A percentile compares a stretch with the other conserved stretches of the same genome.
These are phyloP conservation scores for Coregonus clupeaformis DNA, from an alignment of 2,113 vertebrate species.

Conservation along the genomic window DNA sequence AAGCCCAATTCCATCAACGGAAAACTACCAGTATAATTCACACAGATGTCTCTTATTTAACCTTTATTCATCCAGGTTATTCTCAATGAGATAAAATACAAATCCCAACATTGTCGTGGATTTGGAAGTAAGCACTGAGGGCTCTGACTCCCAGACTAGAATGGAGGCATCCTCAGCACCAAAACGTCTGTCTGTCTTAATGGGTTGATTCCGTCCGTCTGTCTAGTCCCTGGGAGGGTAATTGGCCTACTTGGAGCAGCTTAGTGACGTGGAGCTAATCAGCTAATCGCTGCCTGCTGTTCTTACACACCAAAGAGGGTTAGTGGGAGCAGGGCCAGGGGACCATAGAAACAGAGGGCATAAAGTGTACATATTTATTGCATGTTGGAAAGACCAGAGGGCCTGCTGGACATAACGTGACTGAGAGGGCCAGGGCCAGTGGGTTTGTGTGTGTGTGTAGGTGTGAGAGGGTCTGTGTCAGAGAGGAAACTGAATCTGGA, in stretches of 20 bases:
- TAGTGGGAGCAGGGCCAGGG: neutral
- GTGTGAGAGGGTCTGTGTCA: neutral
- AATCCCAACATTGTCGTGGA: too few relatives aligned
- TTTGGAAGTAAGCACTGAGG: too few relatives aligned
- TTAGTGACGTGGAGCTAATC: conserved; percentile 38
- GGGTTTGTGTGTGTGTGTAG: neutral
- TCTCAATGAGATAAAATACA: neutral
- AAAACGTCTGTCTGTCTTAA: conserved; percentile 5
- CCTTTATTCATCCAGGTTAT: neutral
- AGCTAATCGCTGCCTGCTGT: conserved; percentile 33
- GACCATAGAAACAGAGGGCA: neutral
- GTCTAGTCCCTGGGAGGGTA: conserved; percentile 15
- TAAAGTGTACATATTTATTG: neutral
- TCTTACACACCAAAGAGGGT: conserved; percentile 11
- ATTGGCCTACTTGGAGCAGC: conserved; percentile 23
- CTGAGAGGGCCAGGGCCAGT: neutral
- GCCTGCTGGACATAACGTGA: neutral
- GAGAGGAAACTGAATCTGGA: neutral
- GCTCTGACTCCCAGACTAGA: neutral
- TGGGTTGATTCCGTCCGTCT: conserved; percentile 4
- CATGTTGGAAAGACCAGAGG: neutral
- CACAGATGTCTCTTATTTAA: neutral
- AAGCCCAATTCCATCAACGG: neutral
- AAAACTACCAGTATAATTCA: neutral
- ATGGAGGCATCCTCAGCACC: neutral